Conservation (phyloP, 64 coral and sea anemone genomes). For the Stichodactyla helianthus region DNA sequence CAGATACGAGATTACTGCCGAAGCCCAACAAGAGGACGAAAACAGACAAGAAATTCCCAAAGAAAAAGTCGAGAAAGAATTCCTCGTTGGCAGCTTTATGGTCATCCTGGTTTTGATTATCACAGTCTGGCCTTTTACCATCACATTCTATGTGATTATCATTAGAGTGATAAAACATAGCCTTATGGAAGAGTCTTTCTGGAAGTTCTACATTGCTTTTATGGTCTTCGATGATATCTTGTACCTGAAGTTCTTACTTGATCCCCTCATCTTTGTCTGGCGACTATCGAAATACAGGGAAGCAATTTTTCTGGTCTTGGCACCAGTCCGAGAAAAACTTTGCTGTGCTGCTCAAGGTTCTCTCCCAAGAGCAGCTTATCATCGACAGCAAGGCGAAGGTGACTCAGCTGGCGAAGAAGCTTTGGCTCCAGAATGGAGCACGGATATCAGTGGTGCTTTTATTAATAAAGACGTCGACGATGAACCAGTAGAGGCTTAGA, state of each 20-base stretch:
- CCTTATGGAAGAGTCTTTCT: not conserved
- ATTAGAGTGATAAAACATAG: not conserved
- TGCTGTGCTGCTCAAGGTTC: not conserved
- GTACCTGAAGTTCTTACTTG: slow-evolving; percentile 11
- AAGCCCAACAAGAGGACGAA: slow-evolving; percentile 8
- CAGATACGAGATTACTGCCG: not conserved
- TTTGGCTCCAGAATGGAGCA: not conserved
- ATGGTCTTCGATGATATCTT: slow-evolving; percentile 1
- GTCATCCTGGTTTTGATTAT: slow-evolving; percentile 34
- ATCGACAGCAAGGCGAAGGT: not conserved
- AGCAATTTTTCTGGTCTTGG: not conserved
- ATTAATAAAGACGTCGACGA: not conserved
- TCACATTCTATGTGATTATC: not conserved
- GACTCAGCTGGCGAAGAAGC: not conserved
- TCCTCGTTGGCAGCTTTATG: slow-evolving; percentile 34
- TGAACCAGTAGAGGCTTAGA: not conserved
- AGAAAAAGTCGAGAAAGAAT: slow-evolving; percentile 46
- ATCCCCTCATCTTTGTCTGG: slow-evolving; percentile 34
- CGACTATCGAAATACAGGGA: slow-evolving; percentile 5
- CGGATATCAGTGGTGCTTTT: not conserved
- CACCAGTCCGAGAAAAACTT: not conserved
- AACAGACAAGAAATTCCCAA: not conserved
- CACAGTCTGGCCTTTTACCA: slow-evolving; percentile 33
- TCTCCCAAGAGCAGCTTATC: not conserved
- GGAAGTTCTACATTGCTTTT: not conserved